Evolutionary conservation across 2,888 invertebrate species (phyloP), one percentile per base, ranked within the genome.

Genomic region (Stegophylla sp.): DNA sequence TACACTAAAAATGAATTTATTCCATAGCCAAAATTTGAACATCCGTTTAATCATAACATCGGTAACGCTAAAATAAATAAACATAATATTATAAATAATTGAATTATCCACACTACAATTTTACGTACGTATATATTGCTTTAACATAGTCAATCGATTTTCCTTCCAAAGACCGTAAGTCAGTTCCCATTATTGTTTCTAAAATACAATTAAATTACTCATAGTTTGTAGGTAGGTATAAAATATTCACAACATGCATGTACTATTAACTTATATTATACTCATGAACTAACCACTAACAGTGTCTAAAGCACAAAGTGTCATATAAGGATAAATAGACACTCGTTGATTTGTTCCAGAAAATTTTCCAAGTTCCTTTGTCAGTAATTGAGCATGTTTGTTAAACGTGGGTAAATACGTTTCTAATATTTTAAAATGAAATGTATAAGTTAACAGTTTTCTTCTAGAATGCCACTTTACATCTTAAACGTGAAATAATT

Each of bases 371-470:
- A 83, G 63, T 77, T 83, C 72, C 48, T 82, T 81, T 3, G 64
- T 34, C 34, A 83, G 69, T 13, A 77, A 48, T 51, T 74, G 41
- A 17, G 83, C 82, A 34, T 83, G 82, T 64, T 90, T 90, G 84
- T 89, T 89, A 85, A 92, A 91, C 0, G 91, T 89, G 82, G 89
- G 89, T 79, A 91, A 86, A 84, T 91, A 92, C 85, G 91, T 91
- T 84, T 91, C 89, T 84, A 92, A 87, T 84, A 92, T 91, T 86
- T 90, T 90, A 85, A 91, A 92, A 86, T 92, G 92, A 86, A 92
- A 92, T 4, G 91, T 90, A 26, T 91, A 91, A 0, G 91, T 92
- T 83, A 92, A 85, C 84, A 91, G 88, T 87, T 91, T 91, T 83
- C 91, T 87, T 83, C 91, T 86, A 0, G 86, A 86, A 83, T 89